Evolutionary conservation across 2,888 invertebrate species (phyloP).

Genomic region (Lampropteryx suffumata): DNA sequence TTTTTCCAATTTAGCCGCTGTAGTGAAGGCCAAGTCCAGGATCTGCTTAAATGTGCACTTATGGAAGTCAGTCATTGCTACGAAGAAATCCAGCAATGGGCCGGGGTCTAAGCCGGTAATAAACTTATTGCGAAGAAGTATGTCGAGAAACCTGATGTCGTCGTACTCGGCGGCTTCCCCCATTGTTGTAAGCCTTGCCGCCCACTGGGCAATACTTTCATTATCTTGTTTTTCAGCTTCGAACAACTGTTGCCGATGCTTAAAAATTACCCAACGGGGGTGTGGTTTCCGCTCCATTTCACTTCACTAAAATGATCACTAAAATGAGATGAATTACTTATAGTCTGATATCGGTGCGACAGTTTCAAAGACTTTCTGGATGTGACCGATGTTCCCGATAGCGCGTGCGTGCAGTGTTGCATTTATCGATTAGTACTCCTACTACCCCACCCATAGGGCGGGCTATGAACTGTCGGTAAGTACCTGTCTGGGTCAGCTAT

Average conservation of each 20-base stretch:
- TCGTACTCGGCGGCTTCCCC: neutral
- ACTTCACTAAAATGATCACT: too few relatives aligned
- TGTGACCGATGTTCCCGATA: conserved; percentile 8
- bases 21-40: conserved; percentile 7
- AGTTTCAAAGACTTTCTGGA: neutral
- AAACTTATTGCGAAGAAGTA: conserved; percentile 8
- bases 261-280: too few relatives aligned
- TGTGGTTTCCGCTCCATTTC: too few relatives aligned
- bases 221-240: too few relatives aligned
- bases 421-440: conserved; percentile 16
- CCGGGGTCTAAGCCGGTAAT: conserved; percentile 5
- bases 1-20: neutral
- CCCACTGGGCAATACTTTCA: too few relatives aligned
- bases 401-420: conserved; percentile 22
- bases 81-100: neutral
- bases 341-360: neutral
- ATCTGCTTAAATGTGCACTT: conserved; percentile 9
- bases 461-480: conserved; percentile 9
- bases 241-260: too few relatives aligned
- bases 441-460: too few relatives aligned
- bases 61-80: neutral
- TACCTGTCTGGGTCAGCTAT: conserved; percentile 4
- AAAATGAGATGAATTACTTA: too few relatives aligned
- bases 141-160: conserved; percentile 3
- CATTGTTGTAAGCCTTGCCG: too few relatives aligned